Base-by-base conservation (phyloP, 2,113 vertebrate species). In the Eretmodus cyanostictus region DNA sequence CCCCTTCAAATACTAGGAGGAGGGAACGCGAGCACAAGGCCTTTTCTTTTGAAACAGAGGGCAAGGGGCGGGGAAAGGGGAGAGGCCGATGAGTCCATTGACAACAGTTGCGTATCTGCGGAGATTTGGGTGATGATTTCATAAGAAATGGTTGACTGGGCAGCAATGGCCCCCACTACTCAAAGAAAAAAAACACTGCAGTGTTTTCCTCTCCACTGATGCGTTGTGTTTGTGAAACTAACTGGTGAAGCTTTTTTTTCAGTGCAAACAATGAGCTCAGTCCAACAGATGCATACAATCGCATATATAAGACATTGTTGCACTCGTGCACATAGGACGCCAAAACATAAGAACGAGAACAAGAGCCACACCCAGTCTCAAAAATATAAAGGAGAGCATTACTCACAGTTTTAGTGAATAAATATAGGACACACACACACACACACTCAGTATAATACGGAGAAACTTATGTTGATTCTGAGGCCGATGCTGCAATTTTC, bases 81-180 rank as follows among this genome's bases (percentile, higher is more conserved):
- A 24, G 84, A 9, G 86, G 78, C 81, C 7, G 51, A 81, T 63
- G 91, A 88, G 87, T 83, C 89, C n/a, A 92, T 94, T 91, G 94
- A 95, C 90, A 96, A 94, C 93, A 93, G 89, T 95, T 93, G 93
- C 86, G 79, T 93, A 91, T 94, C 80, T 93, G 92, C 81, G 86
- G 86, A 93, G 95, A 95, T 95, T 95, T 93, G 93, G 86, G 91
- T 91, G 95, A 96, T 95, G 94, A 95, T 96, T 96, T 96, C 88
- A 96, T 95, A 94, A 95, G 94, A 55, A 83, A 93, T 80, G 95
- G 92, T 94, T 7, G 87, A 94, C 87, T 93, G 95, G 95, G 89
- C 95, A 94, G 83, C 87, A 92, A 94, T 89, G 24, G 71, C 81
- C 53, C 11, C 80, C 14, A 31, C 42, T 31, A 11, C 34, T 7